Evolutionary conservation across 1,140 invertebrate genomes (phyloP).

Genomic region (Bombus haemorrhoidalis): DNA sequence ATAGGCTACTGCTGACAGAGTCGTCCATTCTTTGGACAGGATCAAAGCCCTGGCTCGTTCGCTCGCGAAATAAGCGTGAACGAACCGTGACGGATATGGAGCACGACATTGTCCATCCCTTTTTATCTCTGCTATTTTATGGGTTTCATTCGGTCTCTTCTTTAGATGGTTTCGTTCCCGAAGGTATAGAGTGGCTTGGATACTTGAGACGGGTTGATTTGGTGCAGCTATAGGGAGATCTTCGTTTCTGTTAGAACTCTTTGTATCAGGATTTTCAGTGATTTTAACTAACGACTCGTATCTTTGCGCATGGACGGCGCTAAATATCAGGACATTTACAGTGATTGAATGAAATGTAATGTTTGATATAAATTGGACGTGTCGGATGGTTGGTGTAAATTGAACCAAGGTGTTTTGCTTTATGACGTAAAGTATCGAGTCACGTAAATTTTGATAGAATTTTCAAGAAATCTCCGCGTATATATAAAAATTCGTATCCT

Average conservation of each 20-base stretch:
- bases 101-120: background rate
- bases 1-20: conserved; percentile 12
- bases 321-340: too few relatives aligned
- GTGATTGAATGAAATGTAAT: too few relatives aligned
- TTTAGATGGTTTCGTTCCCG: background rate
- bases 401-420: too few relatives aligned
- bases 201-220: background rate
- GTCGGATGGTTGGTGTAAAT: too few relatives aligned
- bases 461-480: too few relatives aligned
- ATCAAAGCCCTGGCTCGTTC: conserved; percentile 18
- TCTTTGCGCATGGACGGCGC: too few relatives aligned
- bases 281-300: background rate
- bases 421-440: too few relatives aligned
- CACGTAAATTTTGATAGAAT: too few relatives aligned
- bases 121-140: background rate
- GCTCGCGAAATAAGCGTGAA: conserved; percentile 40
- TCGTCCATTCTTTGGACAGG: conserved; percentile 36
- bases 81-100: conserved; percentile 16
- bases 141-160: background rate
- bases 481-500: too few relatives aligned
- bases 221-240: background rate
- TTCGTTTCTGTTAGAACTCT: background rate
- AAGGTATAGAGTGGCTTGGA: background rate
- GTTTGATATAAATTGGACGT: too few relatives aligned
- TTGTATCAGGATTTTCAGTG: background rate